Evolutionary conservation across 2,888 invertebrate species (phyloP).

Genomic region (Parnassius glacialis): DNA sequence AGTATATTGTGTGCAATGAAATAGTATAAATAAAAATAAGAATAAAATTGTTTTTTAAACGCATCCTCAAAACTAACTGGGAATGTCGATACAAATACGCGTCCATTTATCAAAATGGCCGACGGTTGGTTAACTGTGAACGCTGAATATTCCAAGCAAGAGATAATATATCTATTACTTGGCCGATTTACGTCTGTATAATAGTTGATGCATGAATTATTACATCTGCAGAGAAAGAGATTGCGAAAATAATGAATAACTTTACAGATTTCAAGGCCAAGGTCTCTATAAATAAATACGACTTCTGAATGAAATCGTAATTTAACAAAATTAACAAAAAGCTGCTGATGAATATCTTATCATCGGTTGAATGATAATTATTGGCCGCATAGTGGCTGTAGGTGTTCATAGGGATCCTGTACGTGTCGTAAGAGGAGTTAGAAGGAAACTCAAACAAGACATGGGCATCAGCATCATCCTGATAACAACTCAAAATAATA

Average conservation of each 20-base stretch:
- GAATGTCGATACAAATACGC: conserved; percentile 23
- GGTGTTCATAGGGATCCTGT: no score
- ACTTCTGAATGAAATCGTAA: background rate
- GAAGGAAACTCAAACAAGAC: no score
- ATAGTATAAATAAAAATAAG: no score
- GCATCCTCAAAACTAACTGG: conserved; percentile 18
- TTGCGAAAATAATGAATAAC: conserved; percentile 9
- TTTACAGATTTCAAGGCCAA: conserved; percentile 8
- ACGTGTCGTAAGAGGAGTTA: no score
- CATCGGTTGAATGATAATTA: no score
- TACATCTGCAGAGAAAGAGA: conserved; percentile 1
- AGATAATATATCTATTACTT: conserved; percentile 32
- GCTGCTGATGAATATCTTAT: no score
- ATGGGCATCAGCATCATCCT: no score
- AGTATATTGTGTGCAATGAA: no score
- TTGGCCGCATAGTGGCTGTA: no score
- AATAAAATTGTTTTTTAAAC: conserved; percentile 2
- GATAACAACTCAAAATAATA: no score
- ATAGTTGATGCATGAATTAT: conserved; percentile 25
- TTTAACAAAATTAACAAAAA: no score
- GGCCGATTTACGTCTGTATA: conserved; percentile 23
- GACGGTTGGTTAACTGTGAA: conserved; percentile 28
- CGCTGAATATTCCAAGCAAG: conserved; percentile 30
- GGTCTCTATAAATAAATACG: background rate
- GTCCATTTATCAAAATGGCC: conserved; percentile 24